These are phyloP conservation scores for Bos taurus DNA, from an alignment of 2,113 vertebrate genomes.

Conservation along the genomic window ARS-UCD2.0 NC_037334.1:18817001-18817500, in stretches of 20 bases:
- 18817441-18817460: not conserved
- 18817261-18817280: not conserved
- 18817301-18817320: not conserved
- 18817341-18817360: too few relatives aligned
- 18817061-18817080: not conserved
- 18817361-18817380: not conserved
- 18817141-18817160: not conserved
- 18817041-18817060: not conserved
- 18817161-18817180: not conserved
- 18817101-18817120: not conserved
- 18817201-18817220: not conserved
- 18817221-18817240: not conserved
- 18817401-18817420: accelerated
- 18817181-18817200: not conserved
- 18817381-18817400: not conserved
- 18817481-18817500: accelerated
- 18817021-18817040: not conserved
- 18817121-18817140: not conserved
- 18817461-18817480: not conserved
- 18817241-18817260: not conserved
- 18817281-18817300: not conserved
- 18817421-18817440: not conserved
- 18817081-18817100: not conserved
- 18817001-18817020: not conserved
- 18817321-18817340: not conserved